phyloP scores from a whole-genome alignment of 2,888 invertebrate genomes.

The Agrotis ipsilon region DNA sequence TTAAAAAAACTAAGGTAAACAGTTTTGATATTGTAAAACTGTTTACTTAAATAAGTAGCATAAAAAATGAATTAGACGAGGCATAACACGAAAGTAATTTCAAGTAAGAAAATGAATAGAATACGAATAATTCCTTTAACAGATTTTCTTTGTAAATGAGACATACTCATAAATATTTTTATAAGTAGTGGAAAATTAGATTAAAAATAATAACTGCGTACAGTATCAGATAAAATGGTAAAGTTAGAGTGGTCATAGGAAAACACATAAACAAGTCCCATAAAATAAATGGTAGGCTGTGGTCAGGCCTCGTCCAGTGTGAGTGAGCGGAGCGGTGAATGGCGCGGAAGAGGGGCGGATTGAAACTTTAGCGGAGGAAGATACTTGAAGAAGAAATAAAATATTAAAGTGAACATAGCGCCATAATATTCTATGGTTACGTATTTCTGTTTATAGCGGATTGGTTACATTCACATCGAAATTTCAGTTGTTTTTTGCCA shows the following conservation, averaged over 20 bases:
- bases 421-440: no score
- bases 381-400: no score
- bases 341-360: not conserved
- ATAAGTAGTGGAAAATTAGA: not conserved
- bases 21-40: no score
- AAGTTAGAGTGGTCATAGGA: conserved; percentile 2
- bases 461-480: no score
- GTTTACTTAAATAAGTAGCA: conserved; percentile 14
- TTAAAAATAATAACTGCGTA: not conserved
- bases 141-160: not conserved
- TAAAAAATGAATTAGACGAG: no score
- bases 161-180: not conserved
- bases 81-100: conserved; percentile 12
- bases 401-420: no score
- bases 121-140: not conserved
- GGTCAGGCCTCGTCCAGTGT: not conserved
- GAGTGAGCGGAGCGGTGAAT: not conserved
- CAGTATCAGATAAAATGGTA: not conserved
- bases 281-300: conserved; percentile 6
- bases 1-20: conserved; percentile 20
- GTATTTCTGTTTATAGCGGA: no score
- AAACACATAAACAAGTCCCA: conserved; percentile 11
- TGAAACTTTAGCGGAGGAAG: no score
- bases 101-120: not conserved
- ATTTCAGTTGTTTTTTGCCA: no score